phyloP scores from a whole-genome alignment of 1,140 invertebrate genomes.

The Pseudachorutes palmiensis region DNA sequence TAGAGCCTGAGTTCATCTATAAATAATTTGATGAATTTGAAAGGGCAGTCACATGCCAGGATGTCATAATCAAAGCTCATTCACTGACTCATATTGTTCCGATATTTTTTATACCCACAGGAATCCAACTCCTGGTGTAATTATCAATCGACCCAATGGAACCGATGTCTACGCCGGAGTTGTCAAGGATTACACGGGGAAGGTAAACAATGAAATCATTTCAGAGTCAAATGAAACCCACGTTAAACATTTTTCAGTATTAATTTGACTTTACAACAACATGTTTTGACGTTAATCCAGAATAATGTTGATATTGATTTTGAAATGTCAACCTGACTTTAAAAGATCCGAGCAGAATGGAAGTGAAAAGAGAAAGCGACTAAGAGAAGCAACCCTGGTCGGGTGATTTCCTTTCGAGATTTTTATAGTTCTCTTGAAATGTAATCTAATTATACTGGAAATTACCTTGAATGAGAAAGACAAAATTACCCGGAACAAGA shows the following conservation, averaged over 20 bases:
- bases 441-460: background rate
- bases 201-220: constrained; percentile 39
- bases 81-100: background rate
- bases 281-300: too few species aligned
- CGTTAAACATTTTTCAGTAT: too few species aligned
- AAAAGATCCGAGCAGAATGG: too few species aligned
- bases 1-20: too few species aligned
- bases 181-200: constrained; percentile 51
- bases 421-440: background rate
- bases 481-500: background rate
- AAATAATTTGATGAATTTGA: background rate
- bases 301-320: too few species aligned
- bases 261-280: too few species aligned
- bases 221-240: background rate
- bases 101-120: constrained; percentile 40
- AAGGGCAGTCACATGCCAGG: too few species aligned
- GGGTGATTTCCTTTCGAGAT: too few species aligned
- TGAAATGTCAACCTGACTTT: too few species aligned
- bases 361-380: too few species aligned
- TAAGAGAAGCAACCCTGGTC: too few species aligned
- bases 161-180: constrained; percentile 53
- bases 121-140: constrained; percentile 52
- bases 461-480: background rate
- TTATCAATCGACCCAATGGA: constrained; percentile 55
- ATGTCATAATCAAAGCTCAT: background rate